A percentile compares a stretch with the other conserved stretches of the same genome.
These are phyloP conservation scores for Scomberomorus guttatus DNA, from an alignment of 2,797 vertebrate species.

Conservation along the genomic window DNA sequence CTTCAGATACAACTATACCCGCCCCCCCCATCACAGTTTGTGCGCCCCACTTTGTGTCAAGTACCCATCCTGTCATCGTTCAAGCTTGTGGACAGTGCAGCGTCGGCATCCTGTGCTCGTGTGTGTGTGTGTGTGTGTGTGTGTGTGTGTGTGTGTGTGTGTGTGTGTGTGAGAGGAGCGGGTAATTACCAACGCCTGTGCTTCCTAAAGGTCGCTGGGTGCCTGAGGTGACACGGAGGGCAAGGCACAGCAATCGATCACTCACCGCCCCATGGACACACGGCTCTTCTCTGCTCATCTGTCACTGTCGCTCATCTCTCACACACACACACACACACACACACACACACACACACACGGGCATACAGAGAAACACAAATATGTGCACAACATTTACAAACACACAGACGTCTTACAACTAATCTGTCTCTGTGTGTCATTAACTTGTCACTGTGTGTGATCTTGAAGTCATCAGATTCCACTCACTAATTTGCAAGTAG, in stretches of 20 bases:
- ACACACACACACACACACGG: constrained; percentile 19
- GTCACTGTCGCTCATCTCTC: constrained; percentile 72
- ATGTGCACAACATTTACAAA: constrained; percentile 6
- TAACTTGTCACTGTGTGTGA: constrained; percentile 44
- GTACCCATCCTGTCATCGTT: constrained; percentile 58
- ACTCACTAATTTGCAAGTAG: constrained; percentile 2
- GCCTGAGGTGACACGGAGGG: constrained; percentile 79
- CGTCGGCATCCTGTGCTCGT: constrained; percentile 49
- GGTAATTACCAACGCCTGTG: constrained; percentile 78
- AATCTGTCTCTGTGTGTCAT: constrained; percentile 67
- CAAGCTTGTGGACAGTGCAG: constrained; percentile 61
- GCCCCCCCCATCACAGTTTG: constrained; percentile 24
- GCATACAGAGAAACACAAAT: constrained; percentile 30
- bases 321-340: constrained; percentile 12
- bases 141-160: constrained; percentile 29
- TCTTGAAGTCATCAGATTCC: constrained; percentile 44
- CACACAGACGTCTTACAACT: constrained; percentile 30
- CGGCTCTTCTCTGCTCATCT: constrained; percentile 71
- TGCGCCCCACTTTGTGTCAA: constrained; percentile 62
- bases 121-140: constrained; percentile 40
- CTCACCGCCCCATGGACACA: constrained; percentile 66
- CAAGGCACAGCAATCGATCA: constrained; percentile 80
- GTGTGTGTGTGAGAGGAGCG: not conserved
- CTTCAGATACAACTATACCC: constrained; percentile 24
- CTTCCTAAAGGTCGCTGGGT: constrained; percentile 81